phyloP scores from a whole-genome alignment of 2,888 invertebrate genomes.

The Heliconius aoede region DNA sequence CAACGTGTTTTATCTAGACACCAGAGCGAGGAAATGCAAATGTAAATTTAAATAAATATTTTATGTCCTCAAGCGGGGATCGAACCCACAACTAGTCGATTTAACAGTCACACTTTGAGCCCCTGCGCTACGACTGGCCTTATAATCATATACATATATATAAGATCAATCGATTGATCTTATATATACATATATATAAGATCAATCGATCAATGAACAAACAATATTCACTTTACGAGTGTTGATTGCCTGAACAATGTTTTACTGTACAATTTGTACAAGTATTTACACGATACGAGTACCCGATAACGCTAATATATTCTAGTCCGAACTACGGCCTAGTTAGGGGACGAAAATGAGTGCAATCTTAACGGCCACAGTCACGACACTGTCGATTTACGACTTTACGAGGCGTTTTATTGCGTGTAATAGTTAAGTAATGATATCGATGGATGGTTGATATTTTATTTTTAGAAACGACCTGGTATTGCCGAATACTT shows the following conservation, averaged over 20 bases:
- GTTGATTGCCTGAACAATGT: not conserved
- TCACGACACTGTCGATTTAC: slow-evolving; percentile 47
- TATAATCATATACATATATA: not conserved
- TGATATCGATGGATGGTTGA: slow-evolving; percentile 33
- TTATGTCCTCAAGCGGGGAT: no score
- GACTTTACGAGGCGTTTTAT: slow-evolving; percentile 42
- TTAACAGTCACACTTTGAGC: no score
- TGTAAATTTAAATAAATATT: no score
- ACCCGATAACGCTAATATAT: slow-evolving; percentile 29
- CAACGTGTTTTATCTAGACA: no score
- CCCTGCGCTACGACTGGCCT: no score
- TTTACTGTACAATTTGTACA: slow-evolving; percentile 18
- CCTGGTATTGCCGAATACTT: not conserved
- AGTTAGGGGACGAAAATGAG: slow-evolving; percentile 44
- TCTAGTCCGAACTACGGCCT: slow-evolving; percentile 48
- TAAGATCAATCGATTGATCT: not conserved
- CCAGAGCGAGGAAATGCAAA: no score
- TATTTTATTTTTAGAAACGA: slow-evolving; percentile 32
- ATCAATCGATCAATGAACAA: not conserved
- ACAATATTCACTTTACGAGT: not conserved
- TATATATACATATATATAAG: not conserved
- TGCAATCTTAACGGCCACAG: slow-evolving; percentile 49
- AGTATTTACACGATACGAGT: slow-evolving; percentile 24
- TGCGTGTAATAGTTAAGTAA: slow-evolving; percentile 44
- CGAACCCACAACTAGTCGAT: no score